These are phyloP conservation scores for Cristatella mucedo DNA, from an alignment of 2,888 invertebrate species.

Conservation along the genomic window DNA sequence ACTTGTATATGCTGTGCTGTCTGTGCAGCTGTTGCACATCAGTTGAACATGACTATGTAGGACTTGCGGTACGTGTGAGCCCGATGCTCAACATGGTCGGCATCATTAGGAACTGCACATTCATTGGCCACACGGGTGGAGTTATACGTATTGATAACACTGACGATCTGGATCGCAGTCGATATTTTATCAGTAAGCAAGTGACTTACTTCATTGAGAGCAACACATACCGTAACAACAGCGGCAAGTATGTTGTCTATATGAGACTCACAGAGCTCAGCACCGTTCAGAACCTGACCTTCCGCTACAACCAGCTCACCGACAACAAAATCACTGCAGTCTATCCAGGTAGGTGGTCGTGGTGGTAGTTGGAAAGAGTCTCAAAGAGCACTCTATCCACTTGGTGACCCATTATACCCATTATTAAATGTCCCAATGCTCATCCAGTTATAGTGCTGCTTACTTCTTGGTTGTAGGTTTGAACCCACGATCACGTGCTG, in stretches of 20 bases:
- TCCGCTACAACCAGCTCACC: conserved; percentile 70
- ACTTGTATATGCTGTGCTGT: too few relatives aligned
- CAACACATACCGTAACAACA: conserved; percentile 76
- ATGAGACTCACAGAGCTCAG: conserved; percentile 74
- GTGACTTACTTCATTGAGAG: conserved; percentile 29
- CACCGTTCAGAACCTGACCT: conserved; percentile 59
- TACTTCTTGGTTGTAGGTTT: too few relatives aligned
- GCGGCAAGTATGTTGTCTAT: conserved; percentile 70
- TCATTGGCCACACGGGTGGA: conserved; percentile 63
- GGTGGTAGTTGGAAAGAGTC: background rate
- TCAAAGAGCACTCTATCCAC: background rate
- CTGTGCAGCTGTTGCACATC: too few relatives aligned
- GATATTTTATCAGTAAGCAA: conserved; percentile 27
- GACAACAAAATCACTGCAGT: conserved; percentile 66
- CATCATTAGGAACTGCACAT: conserved; percentile 59
- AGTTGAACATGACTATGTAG: too few relatives aligned
- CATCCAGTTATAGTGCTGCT: too few relatives aligned
- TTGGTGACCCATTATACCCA: too few relatives aligned
- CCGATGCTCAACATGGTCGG: conserved; percentile 35
- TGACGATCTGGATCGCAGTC: conserved; percentile 29
- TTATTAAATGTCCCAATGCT: too few relatives aligned
- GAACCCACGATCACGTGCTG: conserved; percentile 74
- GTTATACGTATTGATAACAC: conserved; percentile 68
- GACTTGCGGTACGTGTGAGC: conserved; percentile 26
- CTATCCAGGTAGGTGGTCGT: background rate